phyloP scores from a whole-genome alignment of 2,113 vertebrate species.

The Alethe castanea region DNA sequence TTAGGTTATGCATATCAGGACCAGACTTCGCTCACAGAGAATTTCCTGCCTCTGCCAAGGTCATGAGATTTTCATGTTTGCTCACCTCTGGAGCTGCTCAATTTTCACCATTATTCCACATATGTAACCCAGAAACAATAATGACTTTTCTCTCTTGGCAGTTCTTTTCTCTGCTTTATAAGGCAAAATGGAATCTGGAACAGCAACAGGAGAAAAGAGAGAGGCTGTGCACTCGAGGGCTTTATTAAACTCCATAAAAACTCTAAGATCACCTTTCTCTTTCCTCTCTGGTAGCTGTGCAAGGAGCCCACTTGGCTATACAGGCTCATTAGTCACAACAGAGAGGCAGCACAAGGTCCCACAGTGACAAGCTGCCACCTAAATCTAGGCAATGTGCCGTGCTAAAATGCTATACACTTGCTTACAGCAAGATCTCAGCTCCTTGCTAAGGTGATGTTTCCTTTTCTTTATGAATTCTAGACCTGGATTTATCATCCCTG shows the following conservation, averaged over 20 bases:
- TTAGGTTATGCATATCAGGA: neutral
- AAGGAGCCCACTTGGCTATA: neutral
- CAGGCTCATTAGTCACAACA: conserved; percentile 28
- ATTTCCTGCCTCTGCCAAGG: neutral
- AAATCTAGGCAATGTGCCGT: neutral
- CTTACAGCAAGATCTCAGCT: neutral
- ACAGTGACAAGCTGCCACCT: conserved; percentile 33
- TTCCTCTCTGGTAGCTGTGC: neutral
- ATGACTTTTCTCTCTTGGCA: neutral
- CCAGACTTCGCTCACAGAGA: fast-evolving
- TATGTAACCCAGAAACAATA: neutral
- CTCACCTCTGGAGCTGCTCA: neutral
- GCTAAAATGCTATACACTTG: neutral
- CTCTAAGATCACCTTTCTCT: neutral
- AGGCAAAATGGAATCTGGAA: neutral
- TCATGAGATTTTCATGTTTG: neutral
- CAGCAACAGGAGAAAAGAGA: neutral
- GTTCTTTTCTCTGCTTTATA: neutral
- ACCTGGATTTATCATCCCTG: neutral
- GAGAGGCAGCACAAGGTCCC: conserved; percentile 23
- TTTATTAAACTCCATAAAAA: conserved; percentile 16
- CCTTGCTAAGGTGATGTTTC: neutral
- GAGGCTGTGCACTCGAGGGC: neutral
- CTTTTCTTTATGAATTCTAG: neutral
- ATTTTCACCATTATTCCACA: neutral